A percentile compares a stretch with the other conserved stretches of the same genome.
These are phyloP conservation scores for Macquaria australasica DNA, from an alignment of 2,113 vertebrate genomes.

Conservation along the genomic window DNA sequence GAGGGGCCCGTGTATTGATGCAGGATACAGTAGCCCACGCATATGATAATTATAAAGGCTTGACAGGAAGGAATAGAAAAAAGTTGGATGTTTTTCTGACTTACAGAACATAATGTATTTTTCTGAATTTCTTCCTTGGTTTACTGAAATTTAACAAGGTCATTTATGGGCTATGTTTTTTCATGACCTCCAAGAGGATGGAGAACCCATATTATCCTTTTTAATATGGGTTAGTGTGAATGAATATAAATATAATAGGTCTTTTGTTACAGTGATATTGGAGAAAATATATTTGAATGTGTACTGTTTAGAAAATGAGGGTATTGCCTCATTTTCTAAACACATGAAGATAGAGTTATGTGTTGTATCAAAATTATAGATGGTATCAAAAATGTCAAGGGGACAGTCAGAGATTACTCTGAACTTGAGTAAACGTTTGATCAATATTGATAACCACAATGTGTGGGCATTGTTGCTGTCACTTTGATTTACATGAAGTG, in stretches of 20 bases:
- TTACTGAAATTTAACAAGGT: conserved; percentile 1
- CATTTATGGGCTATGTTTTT: conserved; percentile 4
- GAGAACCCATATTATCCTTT: neutral
- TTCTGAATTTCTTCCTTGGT: neutral
- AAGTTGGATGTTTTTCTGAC: conserved; percentile 4
- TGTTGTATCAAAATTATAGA: neutral
- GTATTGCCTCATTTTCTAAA: neutral
- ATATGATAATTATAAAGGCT: conserved; percentile 66
- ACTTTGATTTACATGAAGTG: neutral
- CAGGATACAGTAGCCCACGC: conserved; percentile 66
- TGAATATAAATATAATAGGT: neutral
- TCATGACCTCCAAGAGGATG: neutral
- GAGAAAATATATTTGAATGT: neutral
- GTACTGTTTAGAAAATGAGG: no score
- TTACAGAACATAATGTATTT: neutral
- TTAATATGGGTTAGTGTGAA: neutral
- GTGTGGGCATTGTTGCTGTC: no score
- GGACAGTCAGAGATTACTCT: neutral
- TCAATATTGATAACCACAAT: neutral
- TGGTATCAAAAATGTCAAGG: neutral
- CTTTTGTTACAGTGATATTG: neutral
- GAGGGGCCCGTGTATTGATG: conserved; percentile 68
- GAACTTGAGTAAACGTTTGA: neutral
- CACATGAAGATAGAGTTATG: neutral
- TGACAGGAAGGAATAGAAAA: conserved; percentile 56